A percentile compares a stretch with the other conserved stretches of the same genome.
phyloP scores from a whole-genome alignment of 2,888 invertebrate species.

The Drosophila lutescens region DNA sequence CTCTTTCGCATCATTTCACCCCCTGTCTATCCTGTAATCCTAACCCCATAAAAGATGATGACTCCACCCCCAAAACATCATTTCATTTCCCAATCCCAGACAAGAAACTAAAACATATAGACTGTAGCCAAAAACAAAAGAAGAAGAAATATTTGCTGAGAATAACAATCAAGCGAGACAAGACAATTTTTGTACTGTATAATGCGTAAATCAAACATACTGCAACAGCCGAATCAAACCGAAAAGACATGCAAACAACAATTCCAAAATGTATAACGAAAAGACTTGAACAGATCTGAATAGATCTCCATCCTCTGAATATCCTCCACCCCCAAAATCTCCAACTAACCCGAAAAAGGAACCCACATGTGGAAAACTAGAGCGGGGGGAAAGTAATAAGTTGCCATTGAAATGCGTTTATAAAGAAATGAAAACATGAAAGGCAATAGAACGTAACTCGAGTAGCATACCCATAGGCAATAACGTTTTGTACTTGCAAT shows the following conservation, averaged over 20 bases:
- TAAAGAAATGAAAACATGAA: conserved; percentile 14
- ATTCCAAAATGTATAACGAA: conserved; percentile 77
- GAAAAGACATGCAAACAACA: conserved; percentile 16
- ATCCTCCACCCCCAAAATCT: conserved; percentile 1
- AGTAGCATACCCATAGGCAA: conserved; percentile 32
- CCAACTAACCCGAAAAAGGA: conserved; percentile 1
- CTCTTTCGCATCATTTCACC: conserved; percentile 16
- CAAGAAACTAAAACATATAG: conserved; percentile 29
- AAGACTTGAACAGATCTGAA: conserved; percentile 64
- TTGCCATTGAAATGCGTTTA: conserved; percentile 56
- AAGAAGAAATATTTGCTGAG: neutral
- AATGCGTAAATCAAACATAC: conserved; percentile 34
- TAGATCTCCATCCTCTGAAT: conserved; percentile 7
- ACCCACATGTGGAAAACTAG: too few species aligned
- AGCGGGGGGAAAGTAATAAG: conserved; percentile 4
- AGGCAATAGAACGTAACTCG: conserved; percentile 14
- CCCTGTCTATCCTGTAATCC: too few species aligned
- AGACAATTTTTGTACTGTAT: conserved; percentile 37
- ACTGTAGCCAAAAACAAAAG: conserved; percentile 21
- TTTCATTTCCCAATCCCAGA: neutral
- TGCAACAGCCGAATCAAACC: conserved; percentile 29
- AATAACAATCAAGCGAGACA: conserved; percentile 28
- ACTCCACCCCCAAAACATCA: neutral
- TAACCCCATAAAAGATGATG: neutral
- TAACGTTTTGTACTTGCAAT: conserved; percentile 53